Evolutionary conservation across 2,113 vertebrate species (phyloP).

Genomic region (Muscicapa adusta): DNA sequence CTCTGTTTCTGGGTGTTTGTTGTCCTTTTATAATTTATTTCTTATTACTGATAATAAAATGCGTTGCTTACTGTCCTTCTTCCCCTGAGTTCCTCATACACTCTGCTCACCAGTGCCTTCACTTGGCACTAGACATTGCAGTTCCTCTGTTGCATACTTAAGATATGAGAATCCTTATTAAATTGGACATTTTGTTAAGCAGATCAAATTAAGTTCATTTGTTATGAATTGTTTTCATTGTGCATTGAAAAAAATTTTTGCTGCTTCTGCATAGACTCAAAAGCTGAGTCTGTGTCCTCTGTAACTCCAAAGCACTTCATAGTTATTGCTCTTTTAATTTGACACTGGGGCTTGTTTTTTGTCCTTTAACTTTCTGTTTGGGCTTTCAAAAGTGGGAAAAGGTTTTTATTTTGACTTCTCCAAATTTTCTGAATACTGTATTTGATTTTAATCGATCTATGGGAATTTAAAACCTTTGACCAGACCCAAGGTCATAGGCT

Average conservation of each 20-base stretch:
- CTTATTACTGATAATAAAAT: neutral
- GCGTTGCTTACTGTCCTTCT: neutral
- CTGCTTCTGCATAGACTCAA: neutral
- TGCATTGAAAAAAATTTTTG: neutral
- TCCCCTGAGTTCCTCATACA: fast-evolving
- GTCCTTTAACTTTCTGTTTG: neutral
- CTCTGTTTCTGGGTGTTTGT: neutral
- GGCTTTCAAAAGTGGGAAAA: neutral
- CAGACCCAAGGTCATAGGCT: neutral
- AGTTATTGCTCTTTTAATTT: neutral
- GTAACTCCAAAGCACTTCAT: neutral
- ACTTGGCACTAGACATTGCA: neutral
- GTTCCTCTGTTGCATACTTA: neutral
- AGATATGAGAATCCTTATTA: neutral
- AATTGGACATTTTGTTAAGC: neutral
- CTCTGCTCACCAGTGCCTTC: neutral
- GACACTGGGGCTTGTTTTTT: neutral
- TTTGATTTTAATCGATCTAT: neutral
- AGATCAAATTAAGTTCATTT: neutral
- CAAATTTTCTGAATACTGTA: neutral
- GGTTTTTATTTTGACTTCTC: neutral
- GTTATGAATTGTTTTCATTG: neutral
- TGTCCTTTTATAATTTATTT: no score
- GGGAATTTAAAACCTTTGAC: neutral
- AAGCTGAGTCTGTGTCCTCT: neutral